phyloP scores from a whole-genome alignment of 2,113 vertebrate genomes.

The Carassius carassius region DNA sequence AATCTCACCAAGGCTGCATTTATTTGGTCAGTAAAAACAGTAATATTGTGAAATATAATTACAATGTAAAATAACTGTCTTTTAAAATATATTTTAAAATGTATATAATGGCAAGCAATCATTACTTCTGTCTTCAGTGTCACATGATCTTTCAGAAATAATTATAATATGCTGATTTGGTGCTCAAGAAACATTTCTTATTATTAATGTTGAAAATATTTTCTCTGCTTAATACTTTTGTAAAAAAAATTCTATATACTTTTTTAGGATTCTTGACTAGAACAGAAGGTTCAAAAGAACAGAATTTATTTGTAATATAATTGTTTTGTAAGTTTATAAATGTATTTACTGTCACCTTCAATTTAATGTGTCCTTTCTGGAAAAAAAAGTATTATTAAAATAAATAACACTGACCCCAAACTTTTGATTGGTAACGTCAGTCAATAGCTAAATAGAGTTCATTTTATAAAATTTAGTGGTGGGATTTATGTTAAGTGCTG shows the following conservation, averaged over 20 bases:
- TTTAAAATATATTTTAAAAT: neutral
- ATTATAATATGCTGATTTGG: neutral
- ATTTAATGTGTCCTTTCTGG: no score
- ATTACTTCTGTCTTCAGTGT: neutral
- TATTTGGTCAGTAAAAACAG: neutral
- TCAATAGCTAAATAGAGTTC: neutral
- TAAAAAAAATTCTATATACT: no score
- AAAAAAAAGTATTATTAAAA: no score
- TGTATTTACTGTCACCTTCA: neutral
- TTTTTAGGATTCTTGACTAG: no score
- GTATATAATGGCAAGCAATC: neutral
- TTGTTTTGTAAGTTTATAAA: neutral
- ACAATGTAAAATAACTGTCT: neutral
- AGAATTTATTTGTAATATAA: neutral
- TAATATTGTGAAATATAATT: neutral
- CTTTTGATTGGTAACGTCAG: neutral
- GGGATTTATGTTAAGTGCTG: neutral
- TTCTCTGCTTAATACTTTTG: neutral
- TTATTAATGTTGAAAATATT: neutral
- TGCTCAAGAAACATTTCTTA: neutral
- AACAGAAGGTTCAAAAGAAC: no score
- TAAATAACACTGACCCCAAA: neutral
- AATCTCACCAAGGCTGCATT: neutral
- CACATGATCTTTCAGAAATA: neutral
- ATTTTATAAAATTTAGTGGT: neutral